Conservation (phyloP, 2,888 invertebrate species). For the Zaprionus obscuricornis region DNA sequence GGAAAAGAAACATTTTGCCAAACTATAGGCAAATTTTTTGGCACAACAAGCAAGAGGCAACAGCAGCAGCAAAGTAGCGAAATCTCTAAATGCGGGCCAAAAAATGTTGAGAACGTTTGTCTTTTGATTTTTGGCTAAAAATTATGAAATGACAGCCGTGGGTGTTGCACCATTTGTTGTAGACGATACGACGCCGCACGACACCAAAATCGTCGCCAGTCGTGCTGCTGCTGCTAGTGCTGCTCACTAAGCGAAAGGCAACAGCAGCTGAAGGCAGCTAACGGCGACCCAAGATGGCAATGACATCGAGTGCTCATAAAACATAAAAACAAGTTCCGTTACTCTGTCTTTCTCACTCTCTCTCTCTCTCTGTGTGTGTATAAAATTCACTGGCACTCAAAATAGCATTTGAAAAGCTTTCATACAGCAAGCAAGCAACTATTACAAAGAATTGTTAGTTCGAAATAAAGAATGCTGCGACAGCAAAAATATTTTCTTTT, state of each 20-base stretch:
- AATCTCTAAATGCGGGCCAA: slow-evolving; percentile 42
- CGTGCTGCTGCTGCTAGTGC: no score
- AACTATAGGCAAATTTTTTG: no score
- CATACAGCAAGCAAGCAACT: no score
- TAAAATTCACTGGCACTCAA: slow-evolving; percentile 9
- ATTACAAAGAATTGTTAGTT: no score
- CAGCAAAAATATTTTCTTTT: no score
- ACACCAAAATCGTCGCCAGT: neutral
- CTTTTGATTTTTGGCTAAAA: slow-evolving; percentile 58
- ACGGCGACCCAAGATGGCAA: slow-evolving; percentile 31
- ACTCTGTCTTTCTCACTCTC: neutral
- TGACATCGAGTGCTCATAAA: slow-evolving; percentile 62
- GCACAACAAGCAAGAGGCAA: slow-evolving; percentile 52
- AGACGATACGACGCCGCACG: slow-evolving; percentile 56
- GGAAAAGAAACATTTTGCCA: no score
- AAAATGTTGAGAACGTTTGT: slow-evolving; percentile 52
- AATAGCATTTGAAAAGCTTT: no score
- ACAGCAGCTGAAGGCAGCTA: neutral
- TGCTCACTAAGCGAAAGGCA: no score
- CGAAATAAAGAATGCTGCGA: no score
- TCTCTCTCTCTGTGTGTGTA: neutral
- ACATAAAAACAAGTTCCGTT: slow-evolving; percentile 33
- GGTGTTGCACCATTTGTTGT: slow-evolving; percentile 57
- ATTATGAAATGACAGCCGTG: slow-evolving; percentile 69
- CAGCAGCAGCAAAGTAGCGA: slow-evolving; percentile 48